Base-by-base conservation (phyloP, 1,140 invertebrate species). In the Drosophila pachea region DNA sequence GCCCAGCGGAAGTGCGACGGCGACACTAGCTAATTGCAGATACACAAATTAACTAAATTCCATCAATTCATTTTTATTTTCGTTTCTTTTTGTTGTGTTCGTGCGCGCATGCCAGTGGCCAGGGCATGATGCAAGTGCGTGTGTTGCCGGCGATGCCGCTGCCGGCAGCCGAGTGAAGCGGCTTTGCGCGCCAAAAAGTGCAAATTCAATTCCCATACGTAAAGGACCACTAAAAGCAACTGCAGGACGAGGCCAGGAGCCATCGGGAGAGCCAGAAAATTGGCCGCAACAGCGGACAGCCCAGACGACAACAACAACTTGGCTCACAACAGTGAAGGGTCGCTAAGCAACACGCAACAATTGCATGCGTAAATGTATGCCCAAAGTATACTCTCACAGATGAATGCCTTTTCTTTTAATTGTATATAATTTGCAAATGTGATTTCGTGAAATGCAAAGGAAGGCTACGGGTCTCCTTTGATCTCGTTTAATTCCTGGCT, bases 171-270 rank as follows among this genome's bases (percentile, higher is more conserved):
- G 60, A 70, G 49, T 32, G 53, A 36, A 12, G 29, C 47, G 7
- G 53, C 12, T 49, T 56, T 56, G 64, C 66, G 71, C 59, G 71
- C 71, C 66, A 64, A 63, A 63, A 56, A 56, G 45, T 54, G 52
- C 38, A 68, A 40, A 63, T 45, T 38, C 14, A 33, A 68, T 43
- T 49, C 36, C 68, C 42, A 43, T 35, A 43, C 52, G 8, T 7
- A 43, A 43, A 12, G 14, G 40, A 14, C 22, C 22, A 22, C 22
- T 22, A 49, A 45, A 16, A 40, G 5, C 32, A 47, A 43, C 38
- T 50, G 12, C 47, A 56, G 52, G 43, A 45, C 14, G 7, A 45
- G 43, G 7, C 9, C 4, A 9, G 42, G 43, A 43, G 42, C 47
- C 42, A 36, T 48, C 7, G 60, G 52, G 60, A 56, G 42, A 42